Base-by-base conservation (phyloP, 2,113 vertebrate species). In the Sminthopsis crassicaudata region DNA sequence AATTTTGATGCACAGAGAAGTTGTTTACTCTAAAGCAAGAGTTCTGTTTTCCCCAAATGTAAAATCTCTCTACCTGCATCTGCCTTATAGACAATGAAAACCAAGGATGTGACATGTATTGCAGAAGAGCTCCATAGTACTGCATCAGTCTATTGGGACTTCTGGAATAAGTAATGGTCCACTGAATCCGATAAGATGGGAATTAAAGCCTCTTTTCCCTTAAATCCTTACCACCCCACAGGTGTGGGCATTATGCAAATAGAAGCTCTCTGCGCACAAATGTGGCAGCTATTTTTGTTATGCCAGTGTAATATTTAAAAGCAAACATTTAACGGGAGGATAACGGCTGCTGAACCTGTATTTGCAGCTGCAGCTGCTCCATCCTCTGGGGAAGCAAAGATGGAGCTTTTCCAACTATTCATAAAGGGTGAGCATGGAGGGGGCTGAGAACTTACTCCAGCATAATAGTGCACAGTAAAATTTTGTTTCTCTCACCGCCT, bases 281-380 rank as follows among this genome's bases (percentile, higher is more conserved):
- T 46, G 8, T 67, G 92, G 90, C n/a, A 91, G 53, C 53, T 94
- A 8, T 96, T 96, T 93, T 93, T 91, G 92, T 84, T 30, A 6
- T 36, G 30, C 91, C 93, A 51, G 27, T 54, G 12, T 60, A 50
- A 91, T 91, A 90, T 90, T 89, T 95, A 91, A 96, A 91, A 96
- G 95, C 91, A 95, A 96, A 93, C 48, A 91, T 94, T 51, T 95
- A 90, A 54, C 93, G 57, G 67, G 27, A 48, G 60, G 92, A 57
- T 90, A 48, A 89, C 0, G 19, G 92, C 97, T 95, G 93, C 95
- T 48, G 88, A 93, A 92, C 91, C 96, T 93, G 53, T 90, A 50
- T 95, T 92, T 93, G 93, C 93, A 96, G 94, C 97, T 95, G 92
- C 84, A 76, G 92, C 95, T 96, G 94, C 91, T 88, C 53, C 91